Base-by-base conservation (phyloP, 1,140 invertebrate genomes). In the Cotesia chilonis region DNA sequence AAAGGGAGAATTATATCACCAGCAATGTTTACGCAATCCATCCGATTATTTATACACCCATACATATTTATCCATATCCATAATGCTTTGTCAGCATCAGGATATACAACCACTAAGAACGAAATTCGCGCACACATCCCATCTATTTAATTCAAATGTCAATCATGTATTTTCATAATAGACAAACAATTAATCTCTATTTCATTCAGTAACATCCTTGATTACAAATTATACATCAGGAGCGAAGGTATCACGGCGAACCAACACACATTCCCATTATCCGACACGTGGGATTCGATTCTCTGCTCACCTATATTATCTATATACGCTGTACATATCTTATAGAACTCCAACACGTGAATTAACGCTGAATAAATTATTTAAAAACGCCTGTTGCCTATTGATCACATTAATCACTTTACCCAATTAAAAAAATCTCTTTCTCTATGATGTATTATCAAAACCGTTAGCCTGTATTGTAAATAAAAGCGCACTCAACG, bases 91-190 rank as follows among this genome's bases (percentile, higher is more conserved):
- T 35, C 36, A 14, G 10, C 28, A 17, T n/a, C 54, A 9, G 10
- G 2, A 47, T 41, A 41, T 47, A 47, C 10, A 47, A 47, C 41
- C 10, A 9, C 9, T 47, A 47, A 47, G 5, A 47, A 47, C 10
- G 5, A 55, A 55, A 5, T 55, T 55, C 54, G n/a, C 17, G n/a
- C 12, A 14, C 5, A 14, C 28, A 66, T 66, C 37, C 28, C 37
- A 20, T 14, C 12, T 20, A 41, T 47, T 66, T 9, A 37, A 17
- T 47, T 66, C 38, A 41, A 20, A 66, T 47, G 47, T 41, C 47
- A 47, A 66, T 66, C 64, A 41, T 64, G 61, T 36, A 64, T 36
- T 64, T 64, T 36, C 61, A 37, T 64, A 55, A 55, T 55, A 55
- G 54, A 55, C 54, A 55, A 55, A 17, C 54, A 55, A 55, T 55